Conservation (phyloP, 2,113 vertebrate genomes). For the Ptyas mucosa region DNA sequence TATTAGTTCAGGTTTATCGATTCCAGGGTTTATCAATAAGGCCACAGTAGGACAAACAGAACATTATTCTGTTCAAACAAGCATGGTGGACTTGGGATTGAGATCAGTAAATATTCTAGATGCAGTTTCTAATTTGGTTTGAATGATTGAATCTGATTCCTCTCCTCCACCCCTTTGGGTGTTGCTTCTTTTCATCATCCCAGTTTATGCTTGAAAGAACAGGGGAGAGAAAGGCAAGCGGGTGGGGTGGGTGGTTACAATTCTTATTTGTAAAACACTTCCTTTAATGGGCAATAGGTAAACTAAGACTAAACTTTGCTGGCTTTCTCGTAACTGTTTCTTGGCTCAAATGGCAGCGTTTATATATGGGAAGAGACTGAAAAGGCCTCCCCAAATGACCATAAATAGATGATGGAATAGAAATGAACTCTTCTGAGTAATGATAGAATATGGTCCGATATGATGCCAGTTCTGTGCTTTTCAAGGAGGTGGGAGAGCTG, state of each 20-base stretch:
- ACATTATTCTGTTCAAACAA: background rate
- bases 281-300: background rate
- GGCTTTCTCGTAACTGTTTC: conserved; percentile 12
- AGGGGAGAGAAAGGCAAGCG: background rate
- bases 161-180: background rate
- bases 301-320: background rate
- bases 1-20: background rate
- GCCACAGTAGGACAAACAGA: background rate
- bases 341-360: background rate
- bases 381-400: background rate
- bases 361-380: background rate
- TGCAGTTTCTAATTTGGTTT: background rate
- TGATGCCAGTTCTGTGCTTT: background rate
- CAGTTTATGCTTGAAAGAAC: conserved; percentile 27
- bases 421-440: background rate
- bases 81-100: background rate
- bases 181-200: conserved; percentile 14
- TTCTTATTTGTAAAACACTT: conserved; percentile 17
- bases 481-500: background rate
- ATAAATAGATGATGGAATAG: conserved; percentile 8
- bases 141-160: background rate
- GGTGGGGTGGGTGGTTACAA: background rate
- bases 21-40: background rate
- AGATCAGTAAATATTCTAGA: background rate
- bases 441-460: background rate